Base-by-base conservation (phyloP, 2,888 invertebrate species). In the Melinaea menophilus region DNA sequence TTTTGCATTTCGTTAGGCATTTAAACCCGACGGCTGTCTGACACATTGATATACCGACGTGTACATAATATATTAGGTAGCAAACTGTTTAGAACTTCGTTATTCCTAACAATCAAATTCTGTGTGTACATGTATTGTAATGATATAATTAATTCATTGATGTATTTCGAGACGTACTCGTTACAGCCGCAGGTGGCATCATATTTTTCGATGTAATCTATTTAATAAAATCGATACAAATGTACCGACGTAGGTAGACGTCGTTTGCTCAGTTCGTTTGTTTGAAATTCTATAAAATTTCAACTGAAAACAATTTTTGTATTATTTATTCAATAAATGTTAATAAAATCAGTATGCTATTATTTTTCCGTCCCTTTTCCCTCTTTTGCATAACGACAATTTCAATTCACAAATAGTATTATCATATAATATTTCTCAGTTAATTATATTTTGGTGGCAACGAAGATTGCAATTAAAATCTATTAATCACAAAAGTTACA, bases 311-410 rank as follows among this genome's bases (percentile, higher is more conserved):
- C 81, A 84, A 85, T 81, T 88, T 89, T 89, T 88, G 87, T 88
- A 89, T 88, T 88, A 88, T 88, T 88, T 89, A 88, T 89, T 88
- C 88, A 89, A 88, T 90, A 90, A 89, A 90, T 90, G 90, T 90
- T 90, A 88, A 89, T 89, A 88, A 89, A 90, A 89, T 89, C 88
- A 85, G 74, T 70, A 48, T 35, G 46, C 67, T 71, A 77, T 76
- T 71, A 71, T 75, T 69, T 64, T 58, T 51, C 61, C 55, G 22
- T 22, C n/a, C 22, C n/a, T 12, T 31, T 41, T 41, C 34, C 34
- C 22, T 31, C 58, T 11, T 11, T 4, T 7, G 31, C 51, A 51
- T 51, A 1, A 13, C 13, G 9, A 22, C 9, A 13, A 4, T 5
- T 5, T n/a, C 4, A 9, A 51, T 51, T 3, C 31, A 31, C 2